These are phyloP conservation scores for Trichonephila inaurata DNA, from an alignment of 1,140 invertebrate species.

Conservation along the genomic window DNA sequence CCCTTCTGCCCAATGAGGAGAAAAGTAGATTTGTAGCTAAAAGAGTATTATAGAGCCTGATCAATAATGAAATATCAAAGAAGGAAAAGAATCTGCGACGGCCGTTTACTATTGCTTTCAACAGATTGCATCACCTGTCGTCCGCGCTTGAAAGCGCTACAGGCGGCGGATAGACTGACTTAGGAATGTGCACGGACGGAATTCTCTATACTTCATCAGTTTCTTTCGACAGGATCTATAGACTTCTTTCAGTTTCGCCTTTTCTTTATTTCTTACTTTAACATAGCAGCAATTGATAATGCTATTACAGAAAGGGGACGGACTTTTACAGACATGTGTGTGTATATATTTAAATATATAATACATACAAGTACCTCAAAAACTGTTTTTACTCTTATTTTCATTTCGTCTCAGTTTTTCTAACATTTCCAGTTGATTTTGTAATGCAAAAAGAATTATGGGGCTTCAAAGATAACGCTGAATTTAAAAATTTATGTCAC, in stretches of 20 bases:
- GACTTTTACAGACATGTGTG: neutral
- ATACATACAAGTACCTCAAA: too few relatives aligned
- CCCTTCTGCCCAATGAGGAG: neutral
- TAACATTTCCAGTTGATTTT: too few relatives aligned
- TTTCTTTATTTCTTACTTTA: neutral
- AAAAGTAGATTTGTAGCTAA: neutral
- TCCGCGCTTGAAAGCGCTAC: neutral
- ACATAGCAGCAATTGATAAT: neutral
- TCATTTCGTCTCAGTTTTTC: too few relatives aligned
- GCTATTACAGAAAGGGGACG: neutral
- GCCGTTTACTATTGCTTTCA: conserved; percentile 7
- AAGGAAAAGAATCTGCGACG: neutral
- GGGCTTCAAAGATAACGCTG: too few relatives aligned
- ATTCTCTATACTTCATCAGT: conserved; percentile 28
- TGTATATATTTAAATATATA: too few relatives aligned
- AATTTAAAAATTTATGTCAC: too few relatives aligned
- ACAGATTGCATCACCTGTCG: conserved; percentile 43
- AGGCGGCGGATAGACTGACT: neutral
- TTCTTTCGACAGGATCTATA: conserved; percentile 13
- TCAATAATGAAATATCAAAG: neutral
- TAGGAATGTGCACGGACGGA: conserved; percentile 41
- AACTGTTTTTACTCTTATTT: too few relatives aligned
- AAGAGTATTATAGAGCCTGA: neutral
- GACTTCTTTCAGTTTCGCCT: neutral
- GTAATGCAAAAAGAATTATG: too few relatives aligned